phyloP scores from a whole-genome alignment of 2,888 invertebrate species.

The Meliscaeva auricollis region DNA sequence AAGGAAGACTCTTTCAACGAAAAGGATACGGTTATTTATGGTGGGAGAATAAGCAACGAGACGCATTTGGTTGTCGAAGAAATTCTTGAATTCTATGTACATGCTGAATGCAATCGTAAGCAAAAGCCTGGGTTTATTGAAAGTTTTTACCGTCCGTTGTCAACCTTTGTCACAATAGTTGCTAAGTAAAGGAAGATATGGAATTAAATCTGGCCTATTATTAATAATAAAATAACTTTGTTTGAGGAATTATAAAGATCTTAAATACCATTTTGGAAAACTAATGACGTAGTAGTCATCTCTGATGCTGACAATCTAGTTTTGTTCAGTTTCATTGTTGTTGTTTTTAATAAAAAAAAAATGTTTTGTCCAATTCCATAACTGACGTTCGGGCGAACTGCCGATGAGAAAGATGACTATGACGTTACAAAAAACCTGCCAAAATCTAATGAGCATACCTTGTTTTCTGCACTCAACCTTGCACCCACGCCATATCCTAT shows the following conservation, averaged over 20 bases:
- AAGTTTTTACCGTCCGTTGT: neutral
- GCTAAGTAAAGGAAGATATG: neutral
- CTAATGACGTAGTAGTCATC: no score
- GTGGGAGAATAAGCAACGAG: constrained; percentile 70
- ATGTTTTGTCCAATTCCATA: no score
- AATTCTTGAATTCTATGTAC: constrained; percentile 53
- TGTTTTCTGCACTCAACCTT: no score
- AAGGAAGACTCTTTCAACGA: constrained; percentile 17
- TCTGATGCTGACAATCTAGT: no score
- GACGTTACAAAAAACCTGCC: no score
- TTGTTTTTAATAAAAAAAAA: no score
- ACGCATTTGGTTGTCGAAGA: constrained; percentile 60
- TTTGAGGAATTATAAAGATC: neutral
- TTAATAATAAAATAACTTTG: neutral
- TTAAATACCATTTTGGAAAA: neutral
- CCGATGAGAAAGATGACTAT: no score
- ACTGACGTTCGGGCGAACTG: no score
- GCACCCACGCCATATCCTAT: no score
- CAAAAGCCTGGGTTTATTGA: neutral
- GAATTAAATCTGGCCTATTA: neutral
- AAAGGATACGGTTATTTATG: constrained; percentile 68
- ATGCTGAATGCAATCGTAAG: constrained; percentile 13
- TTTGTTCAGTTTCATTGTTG: no score
- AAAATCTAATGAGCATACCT: no score
- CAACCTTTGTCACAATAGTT: neutral